phyloP scores from a whole-genome alignment of 2,888 invertebrate genomes.

The Harpalus rufipes region DNA sequence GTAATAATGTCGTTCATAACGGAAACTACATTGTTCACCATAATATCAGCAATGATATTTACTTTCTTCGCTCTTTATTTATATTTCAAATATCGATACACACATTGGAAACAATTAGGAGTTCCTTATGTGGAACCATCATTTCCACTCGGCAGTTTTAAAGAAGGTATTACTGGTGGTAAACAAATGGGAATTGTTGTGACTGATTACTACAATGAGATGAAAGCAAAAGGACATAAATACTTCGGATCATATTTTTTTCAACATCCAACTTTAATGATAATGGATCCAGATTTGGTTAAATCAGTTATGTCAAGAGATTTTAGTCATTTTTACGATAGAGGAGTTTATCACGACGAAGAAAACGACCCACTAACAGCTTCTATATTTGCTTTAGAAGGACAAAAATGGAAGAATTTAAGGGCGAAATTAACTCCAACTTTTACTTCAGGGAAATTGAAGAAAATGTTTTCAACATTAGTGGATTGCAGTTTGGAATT shows the following conservation, averaged over 20 bases:
- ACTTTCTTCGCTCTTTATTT: constrained; percentile 33
- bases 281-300: constrained; percentile 72
- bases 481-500: constrained; percentile 78
- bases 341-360: constrained; percentile 80
- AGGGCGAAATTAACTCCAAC: constrained; percentile 82
- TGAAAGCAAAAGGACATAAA: constrained; percentile 67
- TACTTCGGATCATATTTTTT: constrained; percentile 68
- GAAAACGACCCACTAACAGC: constrained; percentile 80
- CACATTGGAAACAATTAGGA: constrained; percentile 65
- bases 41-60: constrained; percentile 10
- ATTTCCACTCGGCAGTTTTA: constrained; percentile 64
- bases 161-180: too few species aligned
- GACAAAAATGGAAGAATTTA: constrained; percentile 81
- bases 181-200: constrained; percentile 44
- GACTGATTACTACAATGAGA: constrained; percentile 59
- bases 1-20: constrained; percentile 1
- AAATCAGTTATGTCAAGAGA: constrained; percentile 80
- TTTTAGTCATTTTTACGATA: constrained; percentile 81
- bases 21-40: neutral
- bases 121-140: constrained; percentile 61
- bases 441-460: constrained; percentile 83
- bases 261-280: constrained; percentile 70
- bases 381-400: constrained; percentile 80
- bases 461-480: constrained; percentile 80
- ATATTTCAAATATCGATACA: constrained; percentile 66